phyloP scores from a whole-genome alignment of 2,797 vertebrate species.

The Mycteria americana region DNA sequence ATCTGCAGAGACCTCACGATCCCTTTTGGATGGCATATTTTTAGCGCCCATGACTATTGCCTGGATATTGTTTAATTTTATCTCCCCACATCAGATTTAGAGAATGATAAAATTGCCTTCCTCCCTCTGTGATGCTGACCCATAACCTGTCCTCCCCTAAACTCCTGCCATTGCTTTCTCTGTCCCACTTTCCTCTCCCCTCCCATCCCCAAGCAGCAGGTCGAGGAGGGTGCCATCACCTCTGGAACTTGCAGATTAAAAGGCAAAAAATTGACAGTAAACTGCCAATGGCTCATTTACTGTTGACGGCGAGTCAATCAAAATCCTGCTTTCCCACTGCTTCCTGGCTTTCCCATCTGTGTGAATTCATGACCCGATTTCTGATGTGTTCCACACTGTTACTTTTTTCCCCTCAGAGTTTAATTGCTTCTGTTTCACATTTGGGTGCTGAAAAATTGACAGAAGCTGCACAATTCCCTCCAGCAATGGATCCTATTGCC shows the following conservation, averaged over 20 bases:
- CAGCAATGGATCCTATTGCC: conserved; percentile 70
- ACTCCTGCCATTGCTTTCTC: neutral
- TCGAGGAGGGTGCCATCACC: conserved; percentile 12
- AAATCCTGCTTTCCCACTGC: conserved; percentile 68
- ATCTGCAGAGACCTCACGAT: neutral
- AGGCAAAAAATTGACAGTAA: conserved; percentile 66
- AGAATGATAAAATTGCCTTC: neutral
- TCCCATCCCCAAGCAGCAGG: neutral
- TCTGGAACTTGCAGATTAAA: conserved; percentile 64
- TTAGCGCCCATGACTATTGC: neutral
- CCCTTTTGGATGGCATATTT: neutral
- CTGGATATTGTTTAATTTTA: conserved; percentile 27
- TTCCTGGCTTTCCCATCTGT: conserved; percentile 70
- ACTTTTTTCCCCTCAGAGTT: conserved; percentile 69
- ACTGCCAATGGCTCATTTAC: conserved; percentile 70
- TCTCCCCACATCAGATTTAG: neutral
- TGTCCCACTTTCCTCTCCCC: neutral
- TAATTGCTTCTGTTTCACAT: conserved; percentile 75
- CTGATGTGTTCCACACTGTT: conserved; percentile 73
- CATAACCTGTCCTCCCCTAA: neutral
- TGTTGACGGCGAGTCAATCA: conserved; percentile 72
- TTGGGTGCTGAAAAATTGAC: conserved; percentile 74
- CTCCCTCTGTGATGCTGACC: neutral
- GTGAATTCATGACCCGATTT: conserved; percentile 73
- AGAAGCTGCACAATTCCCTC: conserved; percentile 71